These are phyloP conservation scores for Omphaloscelis lunosa DNA, from an alignment of 2,888 invertebrate genomes.

Conservation along the genomic window DNA sequence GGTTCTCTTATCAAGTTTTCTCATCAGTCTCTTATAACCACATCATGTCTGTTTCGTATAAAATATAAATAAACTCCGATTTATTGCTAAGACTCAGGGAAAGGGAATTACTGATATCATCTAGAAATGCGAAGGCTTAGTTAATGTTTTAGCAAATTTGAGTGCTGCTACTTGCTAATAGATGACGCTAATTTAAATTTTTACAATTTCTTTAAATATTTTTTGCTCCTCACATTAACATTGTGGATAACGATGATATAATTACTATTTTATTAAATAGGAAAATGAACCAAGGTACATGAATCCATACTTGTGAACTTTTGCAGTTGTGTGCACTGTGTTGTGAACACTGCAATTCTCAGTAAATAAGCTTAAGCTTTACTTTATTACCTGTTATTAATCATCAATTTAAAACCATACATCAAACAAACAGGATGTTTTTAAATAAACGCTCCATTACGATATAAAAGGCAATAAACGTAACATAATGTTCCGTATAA, in stretches of 20 bases:
- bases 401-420: slow-evolving; percentile 22
- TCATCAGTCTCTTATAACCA: slow-evolving; percentile 47
- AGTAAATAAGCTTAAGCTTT: no score
- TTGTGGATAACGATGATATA: no score
- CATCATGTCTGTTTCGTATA: slow-evolving; percentile 58
- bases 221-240: not conserved
- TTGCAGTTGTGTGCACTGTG: no score
- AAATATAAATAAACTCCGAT: slow-evolving; percentile 44
- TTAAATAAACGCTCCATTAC: slow-evolving; percentile 36
- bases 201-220: not conserved
- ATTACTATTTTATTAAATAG: no score
- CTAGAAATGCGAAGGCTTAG: not conserved
- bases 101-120: slow-evolving; percentile 43
- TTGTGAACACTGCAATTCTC: no score
- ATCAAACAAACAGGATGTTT: slow-evolving; percentile 33
- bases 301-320: no score
- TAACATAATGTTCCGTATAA: slow-evolving; percentile 45
- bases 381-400: not conserved
- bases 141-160: slow-evolving; percentile 6
- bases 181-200: slow-evolving; percentile 24
- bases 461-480: slow-evolving; percentile 42
- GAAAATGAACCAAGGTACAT: no score
- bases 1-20: slow-evolving; percentile 24
- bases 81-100: slow-evolving; percentile 30
- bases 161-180: slow-evolving; percentile 21